Evolutionary conservation across 2,797 vertebrate species (phyloP), one percentile per base, ranked within the genome.

Genomic region (Phataginus tricuspis): DNA sequence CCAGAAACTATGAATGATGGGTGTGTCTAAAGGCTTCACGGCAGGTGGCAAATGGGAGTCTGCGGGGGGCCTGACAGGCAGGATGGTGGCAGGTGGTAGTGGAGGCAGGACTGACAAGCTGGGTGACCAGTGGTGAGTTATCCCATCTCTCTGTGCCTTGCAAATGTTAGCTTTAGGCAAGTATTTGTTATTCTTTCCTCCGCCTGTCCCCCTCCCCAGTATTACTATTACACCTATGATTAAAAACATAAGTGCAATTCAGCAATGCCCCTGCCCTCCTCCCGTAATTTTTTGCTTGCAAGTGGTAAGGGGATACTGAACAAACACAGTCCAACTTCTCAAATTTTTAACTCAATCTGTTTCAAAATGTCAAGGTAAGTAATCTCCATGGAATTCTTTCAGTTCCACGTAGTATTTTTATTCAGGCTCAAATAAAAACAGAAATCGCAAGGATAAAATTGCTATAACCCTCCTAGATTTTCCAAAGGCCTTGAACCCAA

Each of bases 321-420:
- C 18, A 87, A 88, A 71, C 18, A 87, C 79, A 63, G 8, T 79
- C 57, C 55, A 86, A 57, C 45, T 66, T 55, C 63, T 63, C 64
- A 89, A 83, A 91, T 11, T 31, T 84, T 64, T n/a, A 71, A 57
- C 31, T 57, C 45, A 61, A 49, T 78, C 49, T 37, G 13, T 45
- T 88, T 90, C 79, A 79, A 87, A 93, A 83, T 59, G 15, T 96
- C 85, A 91, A 49, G 31, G 29, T 66, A 85, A 94, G 29, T 66
- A 85, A 94, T 91, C 13, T 79, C 18, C 15, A 31, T 9, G n/a
- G 1, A 29, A 8, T 75, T 72, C 51, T 86, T 92, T 66, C 14
- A 7, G 21, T 74, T 92, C 79, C 49, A 19, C 12, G 37, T 7
- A 59, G 16, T 21, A 53, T 42, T 83, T 82, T 68, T 37, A 78